These are phyloP conservation scores for Tridacna crocea DNA, from an alignment of 2,888 invertebrate genomes.

Conservation along the genomic window DNA sequence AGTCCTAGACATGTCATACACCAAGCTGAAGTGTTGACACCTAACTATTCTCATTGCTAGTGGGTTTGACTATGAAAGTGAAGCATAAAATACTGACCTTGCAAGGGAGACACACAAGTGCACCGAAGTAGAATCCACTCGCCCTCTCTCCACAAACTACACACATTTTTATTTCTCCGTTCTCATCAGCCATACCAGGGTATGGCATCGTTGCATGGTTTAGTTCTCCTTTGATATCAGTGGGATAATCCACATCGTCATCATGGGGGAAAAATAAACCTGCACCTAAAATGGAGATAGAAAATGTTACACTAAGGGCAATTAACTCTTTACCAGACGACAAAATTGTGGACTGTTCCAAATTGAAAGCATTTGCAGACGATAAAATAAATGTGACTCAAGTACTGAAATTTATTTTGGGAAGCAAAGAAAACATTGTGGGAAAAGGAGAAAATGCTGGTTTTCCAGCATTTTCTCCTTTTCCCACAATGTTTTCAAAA, in stretches of 20 bases:
- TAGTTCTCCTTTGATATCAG: slow-evolving; percentile 70
- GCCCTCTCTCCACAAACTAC: slow-evolving; percentile 79
- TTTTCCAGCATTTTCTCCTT: too few relatives aligned
- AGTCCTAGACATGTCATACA: too few relatives aligned
- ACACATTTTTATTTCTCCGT: slow-evolving; percentile 70
- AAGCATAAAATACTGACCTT: slow-evolving; percentile 67
- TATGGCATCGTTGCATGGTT: slow-evolving; percentile 60
- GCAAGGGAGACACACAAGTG: slow-evolving; percentile 80
- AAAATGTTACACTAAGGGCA: too few relatives aligned
- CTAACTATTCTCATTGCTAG: too few relatives aligned
- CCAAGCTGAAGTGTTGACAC: too few relatives aligned
- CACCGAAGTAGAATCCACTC: slow-evolving; percentile 79
- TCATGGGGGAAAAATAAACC: slow-evolving; percentile 67
- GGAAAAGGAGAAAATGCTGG: too few relatives aligned
- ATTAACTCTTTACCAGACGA: not conserved
- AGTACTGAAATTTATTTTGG: too few relatives aligned
- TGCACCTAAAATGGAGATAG: slow-evolving; percentile 51
- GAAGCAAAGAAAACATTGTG: too few relatives aligned
- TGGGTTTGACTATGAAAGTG: too few relatives aligned
- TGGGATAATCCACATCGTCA: slow-evolving; percentile 74
- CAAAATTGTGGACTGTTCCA: not conserved
- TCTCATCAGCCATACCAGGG: slow-evolving; percentile 67
- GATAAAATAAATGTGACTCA: too few relatives aligned
- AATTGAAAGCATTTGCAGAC: not conserved
- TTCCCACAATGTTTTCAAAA: too few relatives aligned